These are phyloP conservation scores for Megaceryle alcyon DNA, from an alignment of 2,797 vertebrate genomes.

Conservation along the genomic window DNA sequence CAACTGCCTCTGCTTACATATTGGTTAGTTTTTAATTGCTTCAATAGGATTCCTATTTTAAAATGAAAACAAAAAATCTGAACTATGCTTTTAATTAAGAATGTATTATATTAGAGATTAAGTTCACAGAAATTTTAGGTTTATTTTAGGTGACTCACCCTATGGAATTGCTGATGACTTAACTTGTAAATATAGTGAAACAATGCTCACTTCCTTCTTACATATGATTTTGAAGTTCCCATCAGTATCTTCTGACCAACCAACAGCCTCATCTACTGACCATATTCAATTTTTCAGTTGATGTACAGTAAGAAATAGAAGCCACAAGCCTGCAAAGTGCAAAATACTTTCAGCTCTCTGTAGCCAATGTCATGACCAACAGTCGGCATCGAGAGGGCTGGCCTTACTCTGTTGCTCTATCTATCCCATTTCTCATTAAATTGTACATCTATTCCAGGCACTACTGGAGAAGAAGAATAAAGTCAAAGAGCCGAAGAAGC, in stretches of 20 bases:
- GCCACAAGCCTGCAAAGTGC: background rate
- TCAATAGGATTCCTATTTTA: background rate
- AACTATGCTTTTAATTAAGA: background rate
- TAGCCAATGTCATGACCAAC: background rate
- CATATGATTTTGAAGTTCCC: background rate
- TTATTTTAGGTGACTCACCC: background rate
- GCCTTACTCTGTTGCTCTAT: background rate
- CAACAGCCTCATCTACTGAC: background rate
- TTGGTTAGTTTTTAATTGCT: background rate
- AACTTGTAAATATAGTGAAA: background rate
- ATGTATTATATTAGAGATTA: background rate
- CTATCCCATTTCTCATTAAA: background rate
- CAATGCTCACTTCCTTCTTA: background rate
- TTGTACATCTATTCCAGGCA: slow-evolving; percentile 74
- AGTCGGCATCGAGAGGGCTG: background rate
- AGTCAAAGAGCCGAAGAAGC: slow-evolving; percentile 65
- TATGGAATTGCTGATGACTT: background rate
- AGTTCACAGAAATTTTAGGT: background rate
- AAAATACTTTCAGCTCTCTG: background rate
- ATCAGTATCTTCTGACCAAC: background rate
- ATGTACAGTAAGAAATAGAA: background rate
- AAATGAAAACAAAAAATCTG: background rate
- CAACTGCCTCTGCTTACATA: background rate
- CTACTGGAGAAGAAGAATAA: slow-evolving; percentile 76
- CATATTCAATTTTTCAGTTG: background rate